Evolutionary conservation across 2,888 invertebrate species (phyloP), one percentile per base, ranked within the genome.

Genomic region (Pimpla rufipes): DNA sequence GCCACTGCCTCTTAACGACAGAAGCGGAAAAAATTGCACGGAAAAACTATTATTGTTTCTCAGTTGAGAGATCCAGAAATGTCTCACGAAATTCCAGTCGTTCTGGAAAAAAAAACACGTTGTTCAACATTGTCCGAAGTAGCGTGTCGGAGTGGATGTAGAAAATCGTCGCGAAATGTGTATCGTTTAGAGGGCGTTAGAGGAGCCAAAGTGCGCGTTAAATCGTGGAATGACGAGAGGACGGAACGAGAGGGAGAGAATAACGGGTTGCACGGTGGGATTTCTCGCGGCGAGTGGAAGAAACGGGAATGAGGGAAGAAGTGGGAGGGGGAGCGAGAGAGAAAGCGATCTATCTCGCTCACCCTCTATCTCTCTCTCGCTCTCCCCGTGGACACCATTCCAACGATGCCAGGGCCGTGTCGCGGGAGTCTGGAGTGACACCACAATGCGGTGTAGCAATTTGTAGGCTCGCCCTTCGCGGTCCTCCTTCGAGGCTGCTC

Each of bases 361-460:
- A 8, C 42, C 7, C 42, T 42, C 42, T 8, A 2, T 42, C 42
- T 42, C 42, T 8, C 7, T 42, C 42, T 42, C 8, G n/a, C 42
- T 42, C 42, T 42, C 29, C 82, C 82, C 88, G 55, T 37, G 88
- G 90, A 93, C 92, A 93, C 93, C 93, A 92, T 93, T 93, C 92
- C 93, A 90, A 85, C 91, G 92, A 93, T 93, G 93, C 93, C 93
- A 90, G 90, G 90, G 89, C 90, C 92, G 92, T 93, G 93, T 93
- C 91, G 93, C 90, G 90, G 91, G 88, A 90, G 89, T 90, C 86
- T 86, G 90, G 92, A 93, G 93, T 93, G 93, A 93, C 93, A 93
- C 92, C 91, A 93, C 93, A 93, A 93, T 93, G 93, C 93, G 90
- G 90, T 93, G 93, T 93, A 93, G 93, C 93, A 93, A 93, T 93